These are phyloP conservation scores for Etheostoma perlongum DNA, from an alignment of 2,797 vertebrate species.

Conservation along the genomic window DNA sequence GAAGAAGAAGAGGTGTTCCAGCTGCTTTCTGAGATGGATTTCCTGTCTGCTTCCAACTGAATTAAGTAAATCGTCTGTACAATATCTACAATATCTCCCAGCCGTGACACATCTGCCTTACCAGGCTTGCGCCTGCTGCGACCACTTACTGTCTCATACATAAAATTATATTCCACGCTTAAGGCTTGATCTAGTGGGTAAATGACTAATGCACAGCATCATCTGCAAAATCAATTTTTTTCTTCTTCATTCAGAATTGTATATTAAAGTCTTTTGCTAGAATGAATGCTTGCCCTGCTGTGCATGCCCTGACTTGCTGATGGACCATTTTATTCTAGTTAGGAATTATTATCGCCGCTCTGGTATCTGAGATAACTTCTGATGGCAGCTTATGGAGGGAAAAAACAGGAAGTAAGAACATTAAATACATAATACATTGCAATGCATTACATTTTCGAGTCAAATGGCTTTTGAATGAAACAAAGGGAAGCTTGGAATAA, in stretches of 20 bases:
- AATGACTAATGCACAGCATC: conserved; percentile 20
- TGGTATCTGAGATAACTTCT: no score
- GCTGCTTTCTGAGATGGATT: conserved; percentile 21
- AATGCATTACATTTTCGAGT: neutral
- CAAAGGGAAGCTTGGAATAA: conserved; percentile 11
- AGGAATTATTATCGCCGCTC: no score
- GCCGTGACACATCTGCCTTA: conserved; percentile 24
- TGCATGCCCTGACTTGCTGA: conserved; percentile 4
- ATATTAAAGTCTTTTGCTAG: neutral
- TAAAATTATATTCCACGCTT: neutral
- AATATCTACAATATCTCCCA: neutral
- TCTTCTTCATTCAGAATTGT: neutral
- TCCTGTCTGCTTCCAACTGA: conserved; percentile 23
- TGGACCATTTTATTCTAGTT: neutral
- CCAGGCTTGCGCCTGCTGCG: conserved; percentile 16
- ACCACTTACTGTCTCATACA: conserved; percentile 29
- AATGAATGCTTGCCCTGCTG: conserved; percentile 11
- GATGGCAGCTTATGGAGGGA: conserved; percentile 23
- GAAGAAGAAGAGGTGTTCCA: neutral
- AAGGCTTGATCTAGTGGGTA: conserved; percentile 14
- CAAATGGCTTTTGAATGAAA: conserved; percentile 1
- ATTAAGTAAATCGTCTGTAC: conserved; percentile 2
- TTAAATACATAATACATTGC: neutral
- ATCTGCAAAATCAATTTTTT: neutral
- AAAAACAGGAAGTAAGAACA: conserved; percentile 13